phyloP scores from a whole-genome alignment of 1,140 invertebrate genomes.

The Diabrotica undecimpunctata region DNA sequence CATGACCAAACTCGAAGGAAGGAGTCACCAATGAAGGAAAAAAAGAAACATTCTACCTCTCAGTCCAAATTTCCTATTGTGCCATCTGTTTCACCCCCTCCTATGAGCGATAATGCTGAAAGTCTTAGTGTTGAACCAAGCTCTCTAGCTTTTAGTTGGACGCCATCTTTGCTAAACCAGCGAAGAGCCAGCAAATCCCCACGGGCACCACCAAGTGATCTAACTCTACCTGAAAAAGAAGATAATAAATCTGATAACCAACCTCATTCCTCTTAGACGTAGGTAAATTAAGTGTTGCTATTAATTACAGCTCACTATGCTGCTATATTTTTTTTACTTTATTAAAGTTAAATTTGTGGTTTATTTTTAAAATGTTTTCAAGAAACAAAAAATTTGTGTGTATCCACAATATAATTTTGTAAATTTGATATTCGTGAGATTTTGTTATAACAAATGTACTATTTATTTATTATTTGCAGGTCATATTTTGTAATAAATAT shows the following conservation, averaged over 20 bases:
- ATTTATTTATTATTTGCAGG: too few species aligned
- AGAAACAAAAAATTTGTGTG: too few species aligned
- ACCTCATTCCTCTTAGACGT: conserved; percentile 11
- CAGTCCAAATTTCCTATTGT: conserved; percentile 23
- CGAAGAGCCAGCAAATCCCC: conserved; percentile 26
- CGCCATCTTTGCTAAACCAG: conserved; percentile 41
- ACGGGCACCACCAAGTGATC: conserved; percentile 27
- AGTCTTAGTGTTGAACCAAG: conserved; percentile 26
- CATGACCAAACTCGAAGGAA: conserved; percentile 41
- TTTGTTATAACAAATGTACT: too few species aligned
- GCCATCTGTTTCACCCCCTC: conserved; percentile 32
- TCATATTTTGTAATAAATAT: too few species aligned
- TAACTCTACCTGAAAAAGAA: conserved; percentile 40
- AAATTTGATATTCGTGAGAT: too few species aligned
- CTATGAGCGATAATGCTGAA: conserved; percentile 33
- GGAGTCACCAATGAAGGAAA: conserved; percentile 28
- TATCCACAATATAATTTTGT: too few species aligned
- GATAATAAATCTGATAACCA: conserved; percentile 31
- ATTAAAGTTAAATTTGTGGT: too few species aligned
- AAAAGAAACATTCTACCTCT: conserved; percentile 21
- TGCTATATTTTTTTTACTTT: too few species aligned
- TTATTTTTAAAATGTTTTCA: too few species aligned
- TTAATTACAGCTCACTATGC: too few species aligned
- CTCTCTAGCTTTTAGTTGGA: conserved; percentile 44
- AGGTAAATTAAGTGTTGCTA: background rate